These are phyloP conservation scores for Papilio polytes DNA, from an alignment of 1,140 invertebrate genomes.

Conservation along the genomic window DNA sequence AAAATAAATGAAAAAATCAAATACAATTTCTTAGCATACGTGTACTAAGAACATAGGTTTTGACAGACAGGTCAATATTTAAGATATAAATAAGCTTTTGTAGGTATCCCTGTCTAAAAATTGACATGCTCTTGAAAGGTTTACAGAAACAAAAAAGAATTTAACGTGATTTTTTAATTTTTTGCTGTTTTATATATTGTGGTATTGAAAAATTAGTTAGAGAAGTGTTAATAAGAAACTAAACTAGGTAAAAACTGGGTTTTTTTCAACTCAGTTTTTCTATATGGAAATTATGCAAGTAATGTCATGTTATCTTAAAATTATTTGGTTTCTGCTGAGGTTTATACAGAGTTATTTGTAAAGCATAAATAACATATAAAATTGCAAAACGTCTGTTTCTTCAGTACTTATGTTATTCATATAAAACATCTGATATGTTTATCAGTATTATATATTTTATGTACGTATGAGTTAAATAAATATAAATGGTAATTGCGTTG, in stretches of 20 bases:
- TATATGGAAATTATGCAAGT: constrained; percentile 22
- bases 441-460: constrained; percentile 33
- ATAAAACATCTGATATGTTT: constrained; percentile 32
- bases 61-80: constrained; percentile 5
- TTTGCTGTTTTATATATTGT: not conserved
- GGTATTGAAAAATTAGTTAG: not conserved
- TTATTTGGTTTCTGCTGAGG: constrained; percentile 69
- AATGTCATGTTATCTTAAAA: constrained; percentile 37
- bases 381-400: constrained; percentile 21
- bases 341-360: constrained; percentile 80
- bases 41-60: not conserved
- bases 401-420: constrained; percentile 28
- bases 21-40: not conserved
- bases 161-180: not conserved
- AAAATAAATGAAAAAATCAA: not conserved
- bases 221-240: not conserved
- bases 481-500: constrained; percentile 47
- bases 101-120: not conserved
- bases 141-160: not conserved
- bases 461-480: constrained; percentile 38
- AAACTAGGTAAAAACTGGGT: not conserved
- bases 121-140: not conserved
- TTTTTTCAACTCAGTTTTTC: not conserved
- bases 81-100: not conserved
- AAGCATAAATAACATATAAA: constrained; percentile 45